Evolutionary conservation across 2,797 vertebrate species (phyloP).

Genomic region (Margarornis squamiger): DNA sequence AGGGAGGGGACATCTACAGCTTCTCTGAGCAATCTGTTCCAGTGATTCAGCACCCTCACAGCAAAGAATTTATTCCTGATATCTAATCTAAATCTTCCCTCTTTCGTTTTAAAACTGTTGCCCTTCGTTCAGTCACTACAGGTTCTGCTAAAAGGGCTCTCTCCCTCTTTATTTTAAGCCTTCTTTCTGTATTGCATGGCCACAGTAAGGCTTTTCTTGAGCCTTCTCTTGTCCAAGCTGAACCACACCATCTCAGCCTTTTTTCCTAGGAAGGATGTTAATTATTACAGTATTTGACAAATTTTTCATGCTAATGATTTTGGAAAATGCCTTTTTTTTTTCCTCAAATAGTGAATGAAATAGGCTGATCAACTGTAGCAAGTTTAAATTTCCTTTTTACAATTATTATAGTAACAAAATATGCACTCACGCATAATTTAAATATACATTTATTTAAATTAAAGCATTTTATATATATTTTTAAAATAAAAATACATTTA

Average conservation of each 20-base stretch:
- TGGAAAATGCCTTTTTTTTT: not conserved
- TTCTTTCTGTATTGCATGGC: not conserved
- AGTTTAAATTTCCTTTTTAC: not conserved
- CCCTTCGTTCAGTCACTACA: not conserved
- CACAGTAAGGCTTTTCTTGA: not conserved
- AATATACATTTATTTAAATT: not conserved
- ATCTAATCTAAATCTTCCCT: not conserved
- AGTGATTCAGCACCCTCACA: not conserved
- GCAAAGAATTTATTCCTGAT: not conserved
- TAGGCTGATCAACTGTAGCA: not conserved
- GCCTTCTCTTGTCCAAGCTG: not conserved
- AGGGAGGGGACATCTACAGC: fast-evolving
- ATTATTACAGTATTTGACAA: not conserved
- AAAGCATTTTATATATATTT: not conserved
- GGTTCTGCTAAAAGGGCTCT: not conserved
- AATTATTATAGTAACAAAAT: not conserved
- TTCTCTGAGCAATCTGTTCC: not conserved
- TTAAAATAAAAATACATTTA: not conserved
- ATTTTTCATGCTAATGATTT: not conserved
- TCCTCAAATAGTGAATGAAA: not conserved
- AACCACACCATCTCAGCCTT: not conserved
- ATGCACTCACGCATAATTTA: not conserved
- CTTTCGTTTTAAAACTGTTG: not conserved
- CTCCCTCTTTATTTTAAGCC: not conserved
- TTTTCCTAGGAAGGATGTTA: not conserved